Base-by-base conservation (phyloP, 2,888 invertebrate species). In the Brenthis ino region DNA sequence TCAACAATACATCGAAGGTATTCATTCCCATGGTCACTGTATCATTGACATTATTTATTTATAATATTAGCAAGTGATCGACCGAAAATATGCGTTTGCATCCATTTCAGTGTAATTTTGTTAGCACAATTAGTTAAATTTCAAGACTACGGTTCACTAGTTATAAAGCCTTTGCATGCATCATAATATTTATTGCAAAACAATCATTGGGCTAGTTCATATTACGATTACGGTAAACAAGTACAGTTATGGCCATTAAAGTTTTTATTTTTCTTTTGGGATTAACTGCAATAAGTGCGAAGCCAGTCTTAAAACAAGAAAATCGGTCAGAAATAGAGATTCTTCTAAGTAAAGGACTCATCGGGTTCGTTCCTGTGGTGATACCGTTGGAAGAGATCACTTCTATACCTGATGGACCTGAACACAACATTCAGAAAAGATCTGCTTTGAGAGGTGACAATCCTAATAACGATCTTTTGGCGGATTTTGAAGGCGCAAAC, bases 1-100 rank as follows among this genome's bases (percentile, higher is more conserved):
- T 71, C 20, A 86, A 85, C 84, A 88, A 85, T n/a, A 16, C 55
- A 83, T 79, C 79, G 82, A 58, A 11, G 37, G 24, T 11, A 14
- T 28, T 28, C 28, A 28, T 75, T 85, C 82, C 87, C 92, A 92
- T 82, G 90, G 92, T 78, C 91, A 85, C 85, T 84, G 85, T 85
- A 85, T 83, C 89, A 88, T 91, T 89, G 89, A 86, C 81, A 82
- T 79, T 88, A 86, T 91, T 89, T 85, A 77, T 79, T 76, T 69
- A 76, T 74, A 64, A 51, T 56, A 84, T 92, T 91, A 89, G 74
- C 85, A 77, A 70, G 72, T 61, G 55, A 65, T 69, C 70, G 68
- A 60, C 64, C 63, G 70, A 64, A 75, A 65, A 68, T 71, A 74
- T 80, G 80, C 80, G 82, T 85, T 85, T 71, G 65, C 80, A 84